Percentiles rank a stretch among this genome's conserved stretches.
Conservation (phyloP, 1,140 invertebrate species). For the Microplitis mediator region DNA sequence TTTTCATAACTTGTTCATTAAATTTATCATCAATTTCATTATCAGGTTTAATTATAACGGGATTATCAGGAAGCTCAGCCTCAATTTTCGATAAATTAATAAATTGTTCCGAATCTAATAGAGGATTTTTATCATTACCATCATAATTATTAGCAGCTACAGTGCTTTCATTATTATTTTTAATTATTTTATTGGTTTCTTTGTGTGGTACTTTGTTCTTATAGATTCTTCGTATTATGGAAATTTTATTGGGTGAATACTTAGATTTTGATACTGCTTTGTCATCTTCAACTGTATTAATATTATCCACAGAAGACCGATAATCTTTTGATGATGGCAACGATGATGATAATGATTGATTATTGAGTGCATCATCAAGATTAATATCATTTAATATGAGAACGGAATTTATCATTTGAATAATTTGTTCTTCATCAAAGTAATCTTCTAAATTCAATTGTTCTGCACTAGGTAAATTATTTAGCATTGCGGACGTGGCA, state of each 20-base stretch:
- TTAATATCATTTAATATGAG: constrained; percentile 1
- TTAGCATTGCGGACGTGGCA: neutral
- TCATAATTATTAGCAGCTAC: neutral
- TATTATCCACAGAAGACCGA: neutral
- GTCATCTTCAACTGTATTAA: neutral
- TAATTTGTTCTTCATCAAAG: constrained; percentile 1
- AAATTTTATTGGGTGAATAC: constrained; percentile 20
- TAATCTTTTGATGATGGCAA: neutral
- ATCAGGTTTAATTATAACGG: neutral
- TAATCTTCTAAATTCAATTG: neutral
- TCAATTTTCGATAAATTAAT: neutral
- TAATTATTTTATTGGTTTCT: neutral
- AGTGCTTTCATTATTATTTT: neutral
- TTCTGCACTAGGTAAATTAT: neutral
- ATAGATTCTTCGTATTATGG: constrained; percentile 19
- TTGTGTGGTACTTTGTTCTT: neutral
- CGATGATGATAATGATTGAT: neutral
- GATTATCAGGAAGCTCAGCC: neutral
- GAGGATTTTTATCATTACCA: neutral
- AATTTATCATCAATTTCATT: neutral
- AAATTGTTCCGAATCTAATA: neutral
- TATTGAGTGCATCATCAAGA: neutral
- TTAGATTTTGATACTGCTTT: neutral
- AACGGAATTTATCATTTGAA: neutral
- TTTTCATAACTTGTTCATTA: neutral